Evolutionary conservation across 2,797 vertebrate species (phyloP).

Genomic region (Poecilia gillii): DNA sequence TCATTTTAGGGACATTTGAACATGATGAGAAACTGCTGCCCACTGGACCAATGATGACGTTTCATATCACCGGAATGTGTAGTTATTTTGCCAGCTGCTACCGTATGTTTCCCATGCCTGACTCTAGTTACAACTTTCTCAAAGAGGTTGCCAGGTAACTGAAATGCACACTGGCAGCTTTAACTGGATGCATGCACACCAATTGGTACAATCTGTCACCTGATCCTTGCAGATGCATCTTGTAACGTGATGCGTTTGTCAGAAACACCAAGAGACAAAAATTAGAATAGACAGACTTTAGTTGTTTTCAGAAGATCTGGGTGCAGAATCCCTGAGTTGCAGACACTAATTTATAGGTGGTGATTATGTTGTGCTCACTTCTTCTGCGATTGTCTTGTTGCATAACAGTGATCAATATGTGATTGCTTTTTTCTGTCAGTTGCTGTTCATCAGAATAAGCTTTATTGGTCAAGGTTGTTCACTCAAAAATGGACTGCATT

Average conservation of each 20-base stretch:
- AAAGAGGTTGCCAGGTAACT: conserved; percentile 73
- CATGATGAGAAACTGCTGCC: background rate
- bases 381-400: conserved; percentile 13
- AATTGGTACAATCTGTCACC: conserved; percentile 48
- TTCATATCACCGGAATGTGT: background rate
- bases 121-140: conserved; percentile 60
- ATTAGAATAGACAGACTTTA: background rate
- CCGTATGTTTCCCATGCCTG: conserved; percentile 1
- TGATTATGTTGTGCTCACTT: background rate
- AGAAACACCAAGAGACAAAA: conserved; percentile 9
- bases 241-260: conserved; percentile 52
- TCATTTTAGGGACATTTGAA: background rate
- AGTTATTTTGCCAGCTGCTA: conserved; percentile 6
- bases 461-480: background rate
- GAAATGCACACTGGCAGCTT: conserved; percentile 61
- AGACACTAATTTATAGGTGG: background rate
- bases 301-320: background rate
- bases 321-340: background rate
- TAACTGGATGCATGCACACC: conserved; percentile 16
- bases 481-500: background rate
- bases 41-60: background rate
- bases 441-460: conserved; percentile 1
- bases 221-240: conserved; percentile 44
- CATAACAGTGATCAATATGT: conserved; percentile 39
- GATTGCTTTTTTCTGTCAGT: conserved; percentile 32